A percentile compares a stretch with the other conserved stretches of the same genome.
These are phyloP conservation scores for Siphamia tubifer DNA, from an alignment of 2,113 vertebrate genomes.

Conservation along the genomic window DNA sequence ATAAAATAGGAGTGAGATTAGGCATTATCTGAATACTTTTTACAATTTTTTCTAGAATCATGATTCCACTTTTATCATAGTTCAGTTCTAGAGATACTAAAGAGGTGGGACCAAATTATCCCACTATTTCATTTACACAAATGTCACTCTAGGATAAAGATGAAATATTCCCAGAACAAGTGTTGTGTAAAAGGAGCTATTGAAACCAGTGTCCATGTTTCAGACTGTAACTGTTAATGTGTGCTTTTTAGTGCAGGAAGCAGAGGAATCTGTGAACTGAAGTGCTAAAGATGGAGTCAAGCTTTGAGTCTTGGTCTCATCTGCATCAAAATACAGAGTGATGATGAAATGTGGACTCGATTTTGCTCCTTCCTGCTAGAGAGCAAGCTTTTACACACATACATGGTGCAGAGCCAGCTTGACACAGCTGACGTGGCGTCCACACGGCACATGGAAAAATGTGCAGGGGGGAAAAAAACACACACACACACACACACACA, in stretches of 20 bases:
- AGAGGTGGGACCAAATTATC: too few species aligned
- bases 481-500: too few species aligned
- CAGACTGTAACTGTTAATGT: background rate
- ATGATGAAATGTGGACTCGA: constrained; percentile 14
- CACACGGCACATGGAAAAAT: constrained; percentile 33
- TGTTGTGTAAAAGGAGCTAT: too few species aligned
- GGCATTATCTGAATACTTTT: too few species aligned
- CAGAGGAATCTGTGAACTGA: constrained; percentile 5
- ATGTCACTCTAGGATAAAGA: too few species aligned
- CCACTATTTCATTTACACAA: too few species aligned
- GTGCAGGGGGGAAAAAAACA: background rate
- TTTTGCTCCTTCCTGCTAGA: constrained; percentile 31
- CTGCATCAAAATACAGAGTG: constrained; percentile 5
- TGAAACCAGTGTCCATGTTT: background rate
- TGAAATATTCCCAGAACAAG: too few species aligned
- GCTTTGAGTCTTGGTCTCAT: background rate
- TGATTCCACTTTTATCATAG: too few species aligned
- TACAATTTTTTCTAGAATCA: too few species aligned
- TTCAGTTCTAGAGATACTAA: too few species aligned
- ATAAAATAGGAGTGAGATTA: too few species aligned
- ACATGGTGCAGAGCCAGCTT: constrained; percentile 1
- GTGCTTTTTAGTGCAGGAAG: constrained; percentile 25
- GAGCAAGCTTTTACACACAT: constrained; percentile 8
- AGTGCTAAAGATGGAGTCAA: background rate
- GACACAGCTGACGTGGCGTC: constrained; percentile 62